phyloP scores from a whole-genome alignment of 1,140 invertebrate species.

The Melanaphis sacchari region DNA sequence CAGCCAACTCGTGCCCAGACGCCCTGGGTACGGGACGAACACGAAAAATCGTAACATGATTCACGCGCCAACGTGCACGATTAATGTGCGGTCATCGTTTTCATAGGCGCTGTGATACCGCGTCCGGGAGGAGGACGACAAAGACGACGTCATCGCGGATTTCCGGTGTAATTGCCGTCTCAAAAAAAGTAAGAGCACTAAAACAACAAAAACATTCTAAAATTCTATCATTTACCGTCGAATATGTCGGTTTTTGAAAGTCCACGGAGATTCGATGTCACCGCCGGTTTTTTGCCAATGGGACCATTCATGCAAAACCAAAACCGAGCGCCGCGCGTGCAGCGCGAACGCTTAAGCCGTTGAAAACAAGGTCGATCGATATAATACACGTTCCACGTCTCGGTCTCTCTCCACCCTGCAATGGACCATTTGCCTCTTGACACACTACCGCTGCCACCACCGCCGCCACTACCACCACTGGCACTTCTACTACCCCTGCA shows the following conservation, averaged over 20 bases:
- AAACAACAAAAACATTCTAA: too few relatives aligned
- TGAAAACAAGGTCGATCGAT: slow-evolving; percentile 43
- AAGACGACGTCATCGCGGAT: neutral
- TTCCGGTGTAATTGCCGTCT: neutral
- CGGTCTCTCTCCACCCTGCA: neutral
- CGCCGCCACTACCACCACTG: too few relatives aligned
- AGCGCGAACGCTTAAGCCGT: slow-evolving; percentile 6
- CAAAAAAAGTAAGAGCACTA: neutral
- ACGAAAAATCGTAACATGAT: neutral
- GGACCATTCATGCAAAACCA: neutral
- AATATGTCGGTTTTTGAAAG: neutral
- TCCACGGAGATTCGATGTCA: too few relatives aligned
- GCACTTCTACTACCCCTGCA: too few relatives aligned
- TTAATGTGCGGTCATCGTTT: neutral
- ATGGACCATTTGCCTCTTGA: slow-evolving; percentile 23
- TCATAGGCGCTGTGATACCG: neutral
- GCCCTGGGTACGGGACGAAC: slow-evolving; percentile 17
- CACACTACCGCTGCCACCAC: too few relatives aligned
- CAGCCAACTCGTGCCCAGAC: slow-evolving; percentile 12
- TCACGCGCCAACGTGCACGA: neutral
- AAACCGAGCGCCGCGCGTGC: neutral
- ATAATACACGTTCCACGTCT: neutral
- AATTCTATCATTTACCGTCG: too few relatives aligned
- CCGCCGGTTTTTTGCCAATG: neutral
- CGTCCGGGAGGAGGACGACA: neutral